These are phyloP conservation scores for Isoperla grammatica DNA, from an alignment of 2,888 invertebrate genomes.

Conservation along the genomic window DNA sequence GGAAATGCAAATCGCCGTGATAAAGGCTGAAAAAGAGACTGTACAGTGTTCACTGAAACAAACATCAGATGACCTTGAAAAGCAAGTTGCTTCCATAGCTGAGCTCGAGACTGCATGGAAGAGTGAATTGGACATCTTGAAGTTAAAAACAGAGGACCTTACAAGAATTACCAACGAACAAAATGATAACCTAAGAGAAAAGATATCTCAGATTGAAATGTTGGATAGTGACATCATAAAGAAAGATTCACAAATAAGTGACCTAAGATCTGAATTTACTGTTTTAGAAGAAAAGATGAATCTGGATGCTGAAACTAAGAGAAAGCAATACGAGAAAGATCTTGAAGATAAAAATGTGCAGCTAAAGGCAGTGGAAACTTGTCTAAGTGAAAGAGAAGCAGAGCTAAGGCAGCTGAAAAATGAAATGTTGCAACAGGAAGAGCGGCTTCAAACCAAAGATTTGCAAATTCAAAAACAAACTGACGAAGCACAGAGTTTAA, in stretches of 20 bases:
- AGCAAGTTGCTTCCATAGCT: slow-evolving; percentile 35
- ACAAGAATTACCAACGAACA: slow-evolving; percentile 2
- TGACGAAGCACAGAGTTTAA: slow-evolving; percentile 31
- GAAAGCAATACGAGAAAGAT: slow-evolving; percentile 24
- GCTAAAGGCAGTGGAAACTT: slow-evolving; percentile 25
- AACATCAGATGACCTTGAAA: slow-evolving; percentile 35
- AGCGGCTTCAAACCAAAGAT: slow-evolving; percentile 22
- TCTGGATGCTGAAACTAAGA: slow-evolving; percentile 25
- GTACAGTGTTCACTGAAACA: slow-evolving; percentile 35
- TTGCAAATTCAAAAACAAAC: slow-evolving; percentile 11
- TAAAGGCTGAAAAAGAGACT: slow-evolving; percentile 40
- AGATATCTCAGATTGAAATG: slow-evolving; percentile 31
- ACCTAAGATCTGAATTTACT: slow-evolving; percentile 24
- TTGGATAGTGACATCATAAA: slow-evolving; percentile 37
- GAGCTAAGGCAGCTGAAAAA: slow-evolving; percentile 26
- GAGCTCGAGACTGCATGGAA: slow-evolving; percentile 38
- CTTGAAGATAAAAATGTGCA: slow-evolving; percentile 28
- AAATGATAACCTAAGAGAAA: slow-evolving; percentile 32
- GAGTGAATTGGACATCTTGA: slow-evolving; percentile 40
- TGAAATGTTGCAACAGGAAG: slow-evolving; percentile 27
- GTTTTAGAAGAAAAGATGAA: slow-evolving; percentile 26
- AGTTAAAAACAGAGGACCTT: slow-evolving; percentile 37
- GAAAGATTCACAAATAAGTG: slow-evolving; percentile 40
- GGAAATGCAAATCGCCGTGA: slow-evolving; percentile 32
- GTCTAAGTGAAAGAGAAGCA: slow-evolving; percentile 25